A percentile compares a stretch with the other conserved stretches of the same genome.
phyloP scores from a whole-genome alignment of 2,113 vertebrate genomes.

The Ardeotis arabs region DNA sequence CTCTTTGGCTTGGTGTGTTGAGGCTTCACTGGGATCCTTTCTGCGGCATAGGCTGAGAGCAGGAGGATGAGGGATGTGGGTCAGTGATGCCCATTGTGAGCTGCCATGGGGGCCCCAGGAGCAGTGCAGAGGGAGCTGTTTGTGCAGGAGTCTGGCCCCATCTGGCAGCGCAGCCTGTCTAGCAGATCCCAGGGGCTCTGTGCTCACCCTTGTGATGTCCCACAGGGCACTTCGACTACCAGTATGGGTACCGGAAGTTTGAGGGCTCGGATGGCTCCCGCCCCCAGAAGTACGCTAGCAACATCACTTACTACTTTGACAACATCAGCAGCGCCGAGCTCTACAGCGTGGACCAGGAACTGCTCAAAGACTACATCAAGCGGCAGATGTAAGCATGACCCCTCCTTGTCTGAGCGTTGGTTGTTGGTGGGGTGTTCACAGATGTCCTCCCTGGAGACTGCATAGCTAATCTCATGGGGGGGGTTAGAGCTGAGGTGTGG shows the following conservation, averaged over 20 bases:
- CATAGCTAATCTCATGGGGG: fast-evolving
- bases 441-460: not conserved
- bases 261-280: slow-evolving; percentile 86
- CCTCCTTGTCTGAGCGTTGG: not conserved
- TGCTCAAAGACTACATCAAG: slow-evolving; percentile 99
- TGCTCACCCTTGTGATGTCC: not conserved
- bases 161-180: not conserved
- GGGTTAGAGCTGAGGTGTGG: not conserved
- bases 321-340: slow-evolving; percentile 95
- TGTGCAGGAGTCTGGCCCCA: not conserved
- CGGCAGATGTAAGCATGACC: slow-evolving; percentile 90
- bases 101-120: not conserved
- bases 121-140: not conserved
- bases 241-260: slow-evolving; percentile 90
- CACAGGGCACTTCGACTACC: slow-evolving; percentile 93
- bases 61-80: not conserved
- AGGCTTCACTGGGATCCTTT: not conserved
- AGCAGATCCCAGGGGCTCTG: not conserved
- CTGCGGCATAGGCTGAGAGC: not conserved
- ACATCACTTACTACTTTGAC: slow-evolving; percentile 97
- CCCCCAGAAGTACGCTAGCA: slow-evolving; percentile 87
- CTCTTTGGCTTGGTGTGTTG: not conserved
- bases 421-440: not conserved
- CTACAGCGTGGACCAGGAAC: slow-evolving; percentile 91
- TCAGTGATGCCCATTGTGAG: not conserved